Evolutionary conservation across 1,140 invertebrate genomes (phyloP).

Genomic region (Drosophila nigrodunni): DNA sequence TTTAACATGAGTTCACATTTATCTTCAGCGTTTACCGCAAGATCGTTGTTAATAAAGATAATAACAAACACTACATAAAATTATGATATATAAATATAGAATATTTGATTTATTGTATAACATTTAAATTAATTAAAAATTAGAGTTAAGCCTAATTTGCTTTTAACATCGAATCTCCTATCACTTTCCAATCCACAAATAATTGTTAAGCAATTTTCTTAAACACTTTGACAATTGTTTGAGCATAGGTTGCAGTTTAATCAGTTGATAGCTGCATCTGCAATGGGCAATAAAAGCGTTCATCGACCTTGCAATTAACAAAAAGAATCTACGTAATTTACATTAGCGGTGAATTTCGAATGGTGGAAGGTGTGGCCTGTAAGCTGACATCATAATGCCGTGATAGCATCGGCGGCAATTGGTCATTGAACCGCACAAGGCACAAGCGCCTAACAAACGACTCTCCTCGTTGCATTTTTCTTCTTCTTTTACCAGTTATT

Average conservation of each 20-base stretch:
- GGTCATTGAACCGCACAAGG: conserved; percentile 40
- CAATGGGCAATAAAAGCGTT: conserved; percentile 47
- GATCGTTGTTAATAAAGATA: neutral
- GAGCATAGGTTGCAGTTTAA: conserved; percentile 46
- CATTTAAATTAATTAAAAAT: no score
- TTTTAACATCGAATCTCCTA: no score
- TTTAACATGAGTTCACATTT: neutral
- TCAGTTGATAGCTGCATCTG: conserved; percentile 19
- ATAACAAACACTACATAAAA: no score
- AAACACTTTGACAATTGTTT: conserved; percentile 46
- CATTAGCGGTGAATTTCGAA: conserved; percentile 3
- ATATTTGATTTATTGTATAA: neutral
- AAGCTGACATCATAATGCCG: conserved; percentile 4
- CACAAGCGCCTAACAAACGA: conserved; percentile 19
- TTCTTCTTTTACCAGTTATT: neutral
- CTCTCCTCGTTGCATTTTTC: conserved; percentile 21
- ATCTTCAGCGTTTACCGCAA: neutral
- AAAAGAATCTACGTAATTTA: conserved; percentile 33
- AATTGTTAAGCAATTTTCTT: conserved; percentile 15
- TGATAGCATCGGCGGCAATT: conserved; percentile 40
- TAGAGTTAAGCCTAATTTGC: no score
- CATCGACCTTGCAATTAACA: conserved; percentile 72
- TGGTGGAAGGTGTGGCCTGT: conserved; percentile 27
- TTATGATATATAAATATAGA: neutral
- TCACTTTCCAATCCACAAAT: conserved; percentile 18